Percentiles rank a stretch among this genome's conserved stretches.
These are phyloP conservation scores for Adelges cooleyi DNA, from an alignment of 1,140 invertebrate genomes.

Conservation along the genomic window DNA sequence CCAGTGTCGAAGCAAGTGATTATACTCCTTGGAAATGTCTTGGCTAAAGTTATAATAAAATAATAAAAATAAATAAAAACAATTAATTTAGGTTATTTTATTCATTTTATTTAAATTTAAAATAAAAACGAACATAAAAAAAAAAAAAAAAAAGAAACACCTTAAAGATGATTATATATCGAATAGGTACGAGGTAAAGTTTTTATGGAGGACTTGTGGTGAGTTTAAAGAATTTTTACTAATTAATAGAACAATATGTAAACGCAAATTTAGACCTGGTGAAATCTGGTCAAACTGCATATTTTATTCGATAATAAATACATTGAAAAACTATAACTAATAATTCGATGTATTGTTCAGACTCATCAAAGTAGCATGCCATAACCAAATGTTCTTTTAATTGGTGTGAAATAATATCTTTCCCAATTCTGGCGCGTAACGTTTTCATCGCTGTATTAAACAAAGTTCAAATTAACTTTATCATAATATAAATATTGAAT, in stretches of 20 bases:
- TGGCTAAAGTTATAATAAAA: too few species aligned
- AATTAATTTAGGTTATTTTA: too few species aligned
- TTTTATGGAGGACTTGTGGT: background rate
- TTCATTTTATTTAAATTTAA: too few species aligned
- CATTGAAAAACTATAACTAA: slow-evolving; percentile 5
- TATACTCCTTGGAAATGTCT: too few species aligned
- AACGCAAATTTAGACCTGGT: background rate
- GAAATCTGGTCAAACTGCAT: background rate
- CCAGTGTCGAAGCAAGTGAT: too few species aligned
- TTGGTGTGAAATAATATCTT: slow-evolving; percentile 83
- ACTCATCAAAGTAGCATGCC: slow-evolving; percentile 53
- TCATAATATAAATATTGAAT: background rate
- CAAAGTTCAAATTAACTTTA: slow-evolving; percentile 1
- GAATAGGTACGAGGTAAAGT: too few species aligned
- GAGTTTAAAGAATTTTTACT: background rate
- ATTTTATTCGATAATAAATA: slow-evolving; percentile 8
- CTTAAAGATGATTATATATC: too few species aligned
- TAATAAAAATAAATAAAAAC: too few species aligned
- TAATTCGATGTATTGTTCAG: slow-evolving; percentile 8
- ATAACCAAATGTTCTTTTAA: slow-evolving; percentile 85
- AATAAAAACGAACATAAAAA: too few species aligned
- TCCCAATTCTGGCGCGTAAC: slow-evolving; percentile 79
- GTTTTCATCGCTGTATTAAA: slow-evolving; percentile 54
- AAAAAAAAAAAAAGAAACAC: too few species aligned
- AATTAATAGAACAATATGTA: background rate